Percentiles rank a stretch among this genome's conserved stretches.
phyloP scores from a whole-genome alignment of 2,888 invertebrate species.

The Temnothorax ravouxi region DNA sequence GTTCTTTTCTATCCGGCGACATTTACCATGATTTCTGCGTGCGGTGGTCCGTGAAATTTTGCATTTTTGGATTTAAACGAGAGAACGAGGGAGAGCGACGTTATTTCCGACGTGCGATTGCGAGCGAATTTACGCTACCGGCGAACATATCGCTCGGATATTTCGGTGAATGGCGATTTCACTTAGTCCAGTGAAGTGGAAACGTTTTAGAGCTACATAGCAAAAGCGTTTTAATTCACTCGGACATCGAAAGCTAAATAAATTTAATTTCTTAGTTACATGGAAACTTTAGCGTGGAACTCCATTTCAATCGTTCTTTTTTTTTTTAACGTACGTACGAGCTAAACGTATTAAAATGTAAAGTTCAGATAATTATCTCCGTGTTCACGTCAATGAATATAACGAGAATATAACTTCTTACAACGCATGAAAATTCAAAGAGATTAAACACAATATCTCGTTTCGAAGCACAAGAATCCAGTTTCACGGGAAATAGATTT shows the following conservation, averaged over 20 bases:
- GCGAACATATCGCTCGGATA: constrained; percentile 28
- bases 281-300: neutral
- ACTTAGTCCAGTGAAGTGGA: constrained; percentile 34
- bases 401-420: neutral
- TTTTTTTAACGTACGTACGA: neutral
- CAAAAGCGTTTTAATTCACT: constrained; percentile 25
- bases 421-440: neutral
- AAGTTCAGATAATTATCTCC: neutral
- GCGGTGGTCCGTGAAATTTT: constrained; percentile 52
- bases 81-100: constrained; percentile 10
- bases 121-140: constrained; percentile 40
- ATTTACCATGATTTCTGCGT: constrained; percentile 40
- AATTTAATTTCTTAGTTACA: constrained; percentile 16
- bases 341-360: neutral
- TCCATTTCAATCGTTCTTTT: neutral
- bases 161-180: constrained; percentile 47
- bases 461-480: neutral
- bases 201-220: constrained; percentile 13
- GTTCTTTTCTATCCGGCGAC: constrained; percentile 38
- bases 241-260: constrained; percentile 7
- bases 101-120: constrained; percentile 54
- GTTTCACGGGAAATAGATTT: neutral
- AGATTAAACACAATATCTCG: constrained; percentile 5
- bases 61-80: constrained; percentile 51
- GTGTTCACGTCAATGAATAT: neutral